Evolutionary conservation across 2,797 vertebrate genomes (phyloP), one percentile per base, ranked within the genome.

Genomic region (Nothura maculosa): DNA sequence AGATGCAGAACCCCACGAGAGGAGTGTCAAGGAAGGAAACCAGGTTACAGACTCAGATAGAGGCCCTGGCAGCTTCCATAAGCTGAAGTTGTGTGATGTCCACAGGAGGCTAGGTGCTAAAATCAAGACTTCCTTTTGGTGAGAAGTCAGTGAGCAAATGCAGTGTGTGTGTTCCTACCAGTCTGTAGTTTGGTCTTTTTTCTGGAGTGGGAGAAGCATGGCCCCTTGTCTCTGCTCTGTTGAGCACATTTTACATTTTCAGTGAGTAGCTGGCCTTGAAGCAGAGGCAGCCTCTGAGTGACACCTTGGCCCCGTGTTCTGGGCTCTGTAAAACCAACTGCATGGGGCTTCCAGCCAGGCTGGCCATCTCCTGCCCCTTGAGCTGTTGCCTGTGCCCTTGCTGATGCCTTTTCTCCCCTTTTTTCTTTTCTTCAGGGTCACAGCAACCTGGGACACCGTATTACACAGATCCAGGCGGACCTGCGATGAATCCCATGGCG

Each of bases 401-500:
- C 9, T 95, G 73, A 92, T 43, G 13, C 11, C 19, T 91, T 85
- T 80, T 61, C 58, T 95, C 20, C 82, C 57, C 18, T 81, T 50
- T 67, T 12, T n/a, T 27, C 3, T 92, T 76, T 90, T 79, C 97
- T 97, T 50, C 96, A 99, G 99, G 98, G 72, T 98, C 98, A 70
- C 99, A 99, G 95, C 99, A 99, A 83, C 98, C 98, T 19, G 98
- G 98, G 48, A 97, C 98, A 91, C 98, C 98, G 4, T 98, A 98
- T 90, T 99, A 98, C 43, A 98, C 98, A 4, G 98, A 99, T 80
- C 97, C 98, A 45, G 97, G 98, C 88, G 98, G 98, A 96, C 60
- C 96, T 6, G 97, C 98, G 94, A 85, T 98, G 81, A 98, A 97
- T 76, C 96, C 98, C 64, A 93, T 98, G 95, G 97, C 98, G 7